A percentile compares a stretch with the other conserved stretches of the same genome.
phyloP scores from a whole-genome alignment of 1,140 invertebrate species.

The Cherax quadricarinatus region DNA sequence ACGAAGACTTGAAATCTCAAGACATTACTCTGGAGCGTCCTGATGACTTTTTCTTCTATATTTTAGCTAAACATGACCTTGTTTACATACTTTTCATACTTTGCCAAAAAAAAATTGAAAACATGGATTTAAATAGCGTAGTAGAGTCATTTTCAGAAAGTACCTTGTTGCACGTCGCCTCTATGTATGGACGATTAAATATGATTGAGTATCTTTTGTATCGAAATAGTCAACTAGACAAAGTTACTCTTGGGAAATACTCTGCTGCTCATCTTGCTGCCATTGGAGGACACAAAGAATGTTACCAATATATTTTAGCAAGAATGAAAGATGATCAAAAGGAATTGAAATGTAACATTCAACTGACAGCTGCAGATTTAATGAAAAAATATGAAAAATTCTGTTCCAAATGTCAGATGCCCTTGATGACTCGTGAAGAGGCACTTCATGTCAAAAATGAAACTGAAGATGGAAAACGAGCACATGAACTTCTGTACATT shows the following conservation, averaged over 20 bases:
- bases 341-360: no score
- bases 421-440: no score
- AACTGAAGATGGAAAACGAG: no score
- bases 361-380: no score
- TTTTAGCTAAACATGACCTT: neutral
- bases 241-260: neutral
- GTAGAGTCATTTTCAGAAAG: neutral
- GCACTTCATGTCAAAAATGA: no score
- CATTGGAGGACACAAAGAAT: neutral
- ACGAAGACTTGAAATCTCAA: neutral
- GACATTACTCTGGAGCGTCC: no score
- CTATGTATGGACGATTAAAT: neutral
- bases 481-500: no score
- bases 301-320: no score
- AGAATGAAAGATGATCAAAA: no score
- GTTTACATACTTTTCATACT: neutral
- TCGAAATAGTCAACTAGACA: no score
- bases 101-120: neutral
- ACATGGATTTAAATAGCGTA: neutral
- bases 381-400: no score
- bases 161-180: neutral
- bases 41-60: neutral
- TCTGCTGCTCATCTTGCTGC: neutral
- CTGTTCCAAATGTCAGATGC: no score
- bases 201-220: conserved; percentile 1